Evolutionary conservation across 2,113 vertebrate genomes (phyloP), one percentile per base, ranked within the genome.

Genomic region (Nothobranchius kuhntae): DNA sequence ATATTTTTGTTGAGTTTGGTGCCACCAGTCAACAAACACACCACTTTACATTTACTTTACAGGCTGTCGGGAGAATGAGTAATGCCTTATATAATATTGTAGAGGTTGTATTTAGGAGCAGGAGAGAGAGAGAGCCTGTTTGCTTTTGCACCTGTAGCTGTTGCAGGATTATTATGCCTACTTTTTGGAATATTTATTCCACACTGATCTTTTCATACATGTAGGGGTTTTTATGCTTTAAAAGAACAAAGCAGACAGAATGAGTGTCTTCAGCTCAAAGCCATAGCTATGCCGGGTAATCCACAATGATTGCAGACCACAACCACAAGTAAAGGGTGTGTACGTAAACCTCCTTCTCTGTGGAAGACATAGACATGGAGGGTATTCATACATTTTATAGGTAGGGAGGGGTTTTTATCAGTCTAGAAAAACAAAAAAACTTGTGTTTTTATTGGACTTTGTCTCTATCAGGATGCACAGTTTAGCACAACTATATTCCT

Each of bases 291-390:
- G 64, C 45, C 15, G 46, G 86, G 79, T 82, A 85, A 85, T 83
- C 84, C 65, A 58, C 59, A 77, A 73, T 89, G 89, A 89, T 90
- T 90, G 81, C 81, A 87, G 86, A 56, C 77, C 71, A 75, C 78
- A 52, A 78, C 80, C 86, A 72, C 72, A 79, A 73, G 54, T 78
- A 0, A 57, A 71, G 81, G 85, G 81, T 80, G 89, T 89, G 76
- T 75, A 24, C 61, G 40, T 3, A 71, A 84, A 84, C 73, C 76
- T 77, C 68, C 79, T 56, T 68, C 53, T 63, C 45, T 61, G 67
- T 53, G 12, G 61, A 73, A 53, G 26, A 65, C 21, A 47, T 60
- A 80, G 59, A 65, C 76, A 77, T 13, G 48, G 54, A 61, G 50
- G 7, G 30, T 40, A 55, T 61, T 61, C 61, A 61, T 57, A n/a